Evolutionary conservation across 2,113 vertebrate species (phyloP).

Genomic region (Podarcis muralis): DNA sequence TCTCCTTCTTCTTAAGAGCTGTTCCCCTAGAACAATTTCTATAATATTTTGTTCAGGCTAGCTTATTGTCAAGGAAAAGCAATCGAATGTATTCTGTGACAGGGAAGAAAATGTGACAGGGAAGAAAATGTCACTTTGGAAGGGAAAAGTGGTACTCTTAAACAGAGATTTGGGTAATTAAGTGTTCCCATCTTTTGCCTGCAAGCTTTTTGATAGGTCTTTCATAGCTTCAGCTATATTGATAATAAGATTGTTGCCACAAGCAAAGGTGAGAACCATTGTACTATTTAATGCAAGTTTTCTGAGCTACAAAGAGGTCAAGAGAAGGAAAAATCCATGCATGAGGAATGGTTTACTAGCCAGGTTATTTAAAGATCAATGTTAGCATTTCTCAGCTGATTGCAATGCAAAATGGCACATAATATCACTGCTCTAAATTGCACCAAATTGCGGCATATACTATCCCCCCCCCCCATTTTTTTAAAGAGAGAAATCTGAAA

Average conservation of each 20-base stretch:
- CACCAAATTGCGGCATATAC: constrained; percentile 61
- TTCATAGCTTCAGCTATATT: constrained; percentile 41
- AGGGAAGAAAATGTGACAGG: not conserved
- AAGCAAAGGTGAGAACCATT: constrained; percentile 31
- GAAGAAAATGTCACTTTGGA: not conserved
- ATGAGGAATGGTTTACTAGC: constrained; percentile 37
- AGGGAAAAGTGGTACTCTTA: constrained; percentile 13
- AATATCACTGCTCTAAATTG: constrained; percentile 59
- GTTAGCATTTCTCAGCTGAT: constrained; percentile 50
- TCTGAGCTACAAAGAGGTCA: constrained; percentile 33
- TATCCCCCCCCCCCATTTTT: not conserved
- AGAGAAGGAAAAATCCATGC: constrained; percentile 52
- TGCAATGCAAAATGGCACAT: constrained; percentile 58
- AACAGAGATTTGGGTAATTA: constrained; percentile 41
- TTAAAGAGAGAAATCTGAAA: constrained; percentile 28
- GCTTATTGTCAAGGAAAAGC: constrained; percentile 20
- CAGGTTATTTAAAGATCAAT: constrained; percentile 64
- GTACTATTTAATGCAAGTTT: constrained; percentile 27
- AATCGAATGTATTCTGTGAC: not conserved
- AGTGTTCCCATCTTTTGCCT: not conserved
- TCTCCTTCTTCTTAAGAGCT: fast-evolving
- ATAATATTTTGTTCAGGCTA: not conserved
- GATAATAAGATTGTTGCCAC: not conserved
- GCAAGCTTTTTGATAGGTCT: constrained; percentile 33
- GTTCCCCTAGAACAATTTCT: not conserved